Evolutionary conservation across 64 coral and sea anemone species (phyloP).

Genomic region (Stichodactyla mertensii): DNA sequence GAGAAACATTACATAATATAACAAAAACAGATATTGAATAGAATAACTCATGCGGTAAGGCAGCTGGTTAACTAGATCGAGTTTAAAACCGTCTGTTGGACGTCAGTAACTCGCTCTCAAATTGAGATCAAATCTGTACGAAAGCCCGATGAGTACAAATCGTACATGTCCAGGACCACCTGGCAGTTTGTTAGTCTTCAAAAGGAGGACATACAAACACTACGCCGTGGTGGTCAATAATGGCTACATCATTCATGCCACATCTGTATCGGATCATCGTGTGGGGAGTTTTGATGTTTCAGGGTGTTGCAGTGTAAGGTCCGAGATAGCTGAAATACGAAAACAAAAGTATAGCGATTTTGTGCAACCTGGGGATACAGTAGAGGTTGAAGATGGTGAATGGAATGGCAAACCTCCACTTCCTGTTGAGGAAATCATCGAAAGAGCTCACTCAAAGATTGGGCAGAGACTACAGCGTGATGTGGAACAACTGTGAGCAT

Average conservation of each 20-base stretch:
- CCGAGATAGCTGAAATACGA: neutral
- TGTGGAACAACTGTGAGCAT: slow-evolving; percentile 17
- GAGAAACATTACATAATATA: too few relatives aligned
- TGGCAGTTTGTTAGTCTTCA: too few relatives aligned
- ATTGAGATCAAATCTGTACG: too few relatives aligned
- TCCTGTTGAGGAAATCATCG: neutral
- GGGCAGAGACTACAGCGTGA: neutral
- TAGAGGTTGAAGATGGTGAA: neutral
- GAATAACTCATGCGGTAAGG: too few relatives aligned
- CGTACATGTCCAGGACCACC: too few relatives aligned
- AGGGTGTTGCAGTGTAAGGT: neutral
- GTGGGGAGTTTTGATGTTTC: neutral
- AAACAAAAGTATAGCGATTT: neutral
- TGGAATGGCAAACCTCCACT: neutral
- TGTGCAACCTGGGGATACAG: neutral
- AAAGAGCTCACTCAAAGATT: neutral
- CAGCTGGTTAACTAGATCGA: too few relatives aligned
- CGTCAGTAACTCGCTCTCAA: too few relatives aligned
- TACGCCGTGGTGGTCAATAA: too few relatives aligned
- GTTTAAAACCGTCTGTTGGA: too few relatives aligned
- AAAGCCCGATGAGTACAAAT: too few relatives aligned
- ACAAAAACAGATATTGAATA: too few relatives aligned
- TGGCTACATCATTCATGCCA: neutral
- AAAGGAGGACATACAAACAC: too few relatives aligned
- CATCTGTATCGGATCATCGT: neutral